Base-by-base conservation (phyloP, 1,140 invertebrate genomes). In the Telenomus remus region DNA sequence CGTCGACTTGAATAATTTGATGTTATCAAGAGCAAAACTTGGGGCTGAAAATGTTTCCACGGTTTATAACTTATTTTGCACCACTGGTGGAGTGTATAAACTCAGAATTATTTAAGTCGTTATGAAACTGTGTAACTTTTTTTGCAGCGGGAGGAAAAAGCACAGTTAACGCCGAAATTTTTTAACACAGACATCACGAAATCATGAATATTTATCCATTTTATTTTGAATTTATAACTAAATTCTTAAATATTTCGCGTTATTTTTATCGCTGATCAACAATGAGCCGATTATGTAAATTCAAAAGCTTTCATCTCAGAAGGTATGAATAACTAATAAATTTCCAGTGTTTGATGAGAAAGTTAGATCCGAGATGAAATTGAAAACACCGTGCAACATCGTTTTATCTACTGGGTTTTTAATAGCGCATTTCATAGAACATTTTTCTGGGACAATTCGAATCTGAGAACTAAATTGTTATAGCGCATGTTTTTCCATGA, bases 231-330 rank as follows among this genome's bases (percentile, higher is more conserved):
- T 47, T 47, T 57, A 9, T 27, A n/a, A 57, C 47, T 48, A 57
- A 33, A 12, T 12, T 16, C 12, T 57, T 57, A 16, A 47, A 57
- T 34, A 43, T 35, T 48, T 37, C 11, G 46, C 8, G 35, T 39
- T 49, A 48, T 59, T 49, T 59, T 59, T 49, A 49, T 15, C 13
- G 49, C 48, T 59, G 34, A 59, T 59, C 19, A 59, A 49, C 50
- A 15, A 14, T 39, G 14, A 53, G 34, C 15, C 33, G 46, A 49
- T 59, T 59, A 49, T 59, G 35, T 33, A 19, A 34, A 34, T 49
- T 19, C 33, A 10, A 0, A 27, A 59, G 9, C 4, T 59, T 49
- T 59, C 44, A 35, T 46, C 37, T 57, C 12, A 34, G 44, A 55
- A 33, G 27, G 13, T 7, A 46, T 47, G 44, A 35, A 46, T 57